These are phyloP conservation scores for Metopia argyrocephala DNA, from an alignment of 2,888 invertebrate genomes.

Conservation along the genomic window DNA sequence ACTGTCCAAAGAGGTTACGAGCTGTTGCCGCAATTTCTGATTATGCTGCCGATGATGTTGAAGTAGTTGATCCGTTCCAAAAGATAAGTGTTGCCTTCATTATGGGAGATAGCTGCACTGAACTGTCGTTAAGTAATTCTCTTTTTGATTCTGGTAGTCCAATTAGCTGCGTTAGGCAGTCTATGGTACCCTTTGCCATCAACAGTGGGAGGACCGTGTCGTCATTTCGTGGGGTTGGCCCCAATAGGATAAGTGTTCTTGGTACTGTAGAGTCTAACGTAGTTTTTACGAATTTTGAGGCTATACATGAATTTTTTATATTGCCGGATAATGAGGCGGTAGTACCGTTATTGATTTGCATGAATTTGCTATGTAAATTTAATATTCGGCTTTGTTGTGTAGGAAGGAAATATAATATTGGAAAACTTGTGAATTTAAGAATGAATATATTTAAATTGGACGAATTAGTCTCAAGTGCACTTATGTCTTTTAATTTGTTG, in stretches of 20 bases:
- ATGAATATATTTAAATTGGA: neutral
- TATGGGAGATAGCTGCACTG: constrained; percentile 32
- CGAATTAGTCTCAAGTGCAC: neutral
- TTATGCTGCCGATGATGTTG: neutral
- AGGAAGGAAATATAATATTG: neutral
- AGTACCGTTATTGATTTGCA: constrained; percentile 2
- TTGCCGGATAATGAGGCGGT: constrained; percentile 21
- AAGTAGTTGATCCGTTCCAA: neutral
- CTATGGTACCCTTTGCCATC: neutral
- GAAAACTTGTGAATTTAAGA: neutral
- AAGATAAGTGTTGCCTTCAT: constrained; percentile 24
- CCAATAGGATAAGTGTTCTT: constrained; percentile 2
- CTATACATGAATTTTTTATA: constrained; percentile 1
- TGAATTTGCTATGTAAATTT: constrained; percentile 6
- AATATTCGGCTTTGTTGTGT: constrained; percentile 15
- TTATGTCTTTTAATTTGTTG: constrained; percentile 2
- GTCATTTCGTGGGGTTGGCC: constrained; percentile 5
- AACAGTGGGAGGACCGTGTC: constrained; percentile 6
- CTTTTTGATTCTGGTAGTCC: constrained; percentile 28
- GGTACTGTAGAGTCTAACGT: constrained; percentile 8
- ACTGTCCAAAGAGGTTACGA: constrained; percentile 19
- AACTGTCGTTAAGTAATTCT: constrained; percentile 17
- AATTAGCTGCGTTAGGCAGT: constrained; percentile 4
- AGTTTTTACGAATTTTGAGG: neutral
- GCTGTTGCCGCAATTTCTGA: neutral